phyloP scores from a whole-genome alignment of 2,113 vertebrate genomes.

The Peucedramus taeniatus region DNA sequence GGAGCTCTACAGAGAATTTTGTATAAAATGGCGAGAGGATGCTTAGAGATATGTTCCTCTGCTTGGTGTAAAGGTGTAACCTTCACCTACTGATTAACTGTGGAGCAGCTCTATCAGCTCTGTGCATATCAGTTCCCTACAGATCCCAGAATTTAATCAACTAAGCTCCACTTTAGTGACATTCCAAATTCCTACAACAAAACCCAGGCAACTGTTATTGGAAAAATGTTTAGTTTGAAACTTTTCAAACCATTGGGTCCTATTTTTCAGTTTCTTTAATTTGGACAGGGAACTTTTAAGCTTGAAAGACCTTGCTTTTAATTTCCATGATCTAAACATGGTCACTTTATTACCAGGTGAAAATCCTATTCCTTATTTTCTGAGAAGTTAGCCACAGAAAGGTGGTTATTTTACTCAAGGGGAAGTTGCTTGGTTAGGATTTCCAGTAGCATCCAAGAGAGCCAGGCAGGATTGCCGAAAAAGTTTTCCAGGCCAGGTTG shows the following conservation, averaged over 20 bases:
- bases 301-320: background rate
- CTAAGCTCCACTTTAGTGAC: background rate
- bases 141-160: background rate
- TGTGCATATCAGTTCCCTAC: background rate
- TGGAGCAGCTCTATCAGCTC: background rate
- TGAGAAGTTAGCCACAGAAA: background rate
- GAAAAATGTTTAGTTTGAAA: background rate
- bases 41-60: background rate
- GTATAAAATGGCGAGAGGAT: background rate
- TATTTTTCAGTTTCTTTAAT: background rate
- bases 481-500: background rate
- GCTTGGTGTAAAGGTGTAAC: background rate
- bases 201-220: background rate
- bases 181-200: background rate
- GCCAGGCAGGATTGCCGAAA: background rate
- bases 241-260: background rate
- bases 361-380: background rate
- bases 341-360: background rate
- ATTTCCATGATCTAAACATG: background rate
- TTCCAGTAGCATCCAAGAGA: background rate
- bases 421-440: background rate
- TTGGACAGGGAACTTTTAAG: background rate
- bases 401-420: background rate
- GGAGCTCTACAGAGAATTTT: background rate
- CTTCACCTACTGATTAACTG: background rate